Evolutionary conservation across 2,113 vertebrate genomes (phyloP).

Genomic region (Thryonomys swinderianus): DNA sequence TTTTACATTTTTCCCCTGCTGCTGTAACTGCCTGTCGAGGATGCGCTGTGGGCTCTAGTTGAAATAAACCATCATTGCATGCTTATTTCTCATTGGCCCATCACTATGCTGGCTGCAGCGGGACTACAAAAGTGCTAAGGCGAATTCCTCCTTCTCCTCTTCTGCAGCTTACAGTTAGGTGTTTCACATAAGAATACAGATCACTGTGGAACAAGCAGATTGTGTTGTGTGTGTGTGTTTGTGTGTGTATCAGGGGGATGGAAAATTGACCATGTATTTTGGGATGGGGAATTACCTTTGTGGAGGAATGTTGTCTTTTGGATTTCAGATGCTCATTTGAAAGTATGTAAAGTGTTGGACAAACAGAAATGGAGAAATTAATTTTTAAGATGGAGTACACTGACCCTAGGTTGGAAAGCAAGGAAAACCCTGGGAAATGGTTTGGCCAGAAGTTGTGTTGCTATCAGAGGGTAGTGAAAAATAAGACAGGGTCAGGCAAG

Average conservation of each 20-base stretch:
- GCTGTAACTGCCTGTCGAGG: neutral
- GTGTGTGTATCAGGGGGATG: neutral
- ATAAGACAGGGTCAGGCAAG: neutral
- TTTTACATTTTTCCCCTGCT: neutral
- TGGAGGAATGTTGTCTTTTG: neutral
- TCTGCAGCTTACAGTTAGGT: neutral
- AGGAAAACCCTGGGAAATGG: neutral
- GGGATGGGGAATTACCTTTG: neutral
- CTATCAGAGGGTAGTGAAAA: neutral
- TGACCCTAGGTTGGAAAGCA: neutral
- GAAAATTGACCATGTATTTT: neutral
- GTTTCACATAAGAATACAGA: neutral
- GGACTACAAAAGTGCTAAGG: neutral
- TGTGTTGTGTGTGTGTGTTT: neutral
- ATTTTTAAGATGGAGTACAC: neutral
- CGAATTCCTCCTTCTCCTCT: neutral
- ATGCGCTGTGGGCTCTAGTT: neutral
- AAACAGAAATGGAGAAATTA: conserved; percentile 20
- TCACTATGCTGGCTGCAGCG: neutral
- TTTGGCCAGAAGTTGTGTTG: conserved; percentile 9
- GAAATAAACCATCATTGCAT: neutral
- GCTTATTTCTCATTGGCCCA: neutral
- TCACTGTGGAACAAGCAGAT: neutral
- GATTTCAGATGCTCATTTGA: neutral
- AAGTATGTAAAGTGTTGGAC: neutral